Evolutionary conservation across 2,888 invertebrate species (phyloP), one percentile per base, ranked within the genome.

Genomic region (Elgonia sp.): DNA sequence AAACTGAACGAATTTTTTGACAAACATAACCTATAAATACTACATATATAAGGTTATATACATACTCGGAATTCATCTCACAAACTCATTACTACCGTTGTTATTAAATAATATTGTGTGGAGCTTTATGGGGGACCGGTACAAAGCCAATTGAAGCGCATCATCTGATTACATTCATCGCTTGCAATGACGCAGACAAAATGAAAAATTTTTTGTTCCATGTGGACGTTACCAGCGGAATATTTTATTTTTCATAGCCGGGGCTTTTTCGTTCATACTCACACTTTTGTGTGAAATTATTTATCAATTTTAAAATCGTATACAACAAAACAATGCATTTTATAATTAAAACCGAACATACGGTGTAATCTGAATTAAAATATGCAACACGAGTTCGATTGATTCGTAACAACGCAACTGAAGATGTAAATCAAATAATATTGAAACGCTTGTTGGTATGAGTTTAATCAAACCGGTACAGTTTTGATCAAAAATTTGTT

Each of bases 91-190:
- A 83, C 69, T 69, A 83, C 53, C 29, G 69, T 39, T 50, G 39
- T 83, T 76, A 83, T 83, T 76, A 83, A 75, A 69, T 76, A 82
- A 69, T 60, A 42, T 53, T 73, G 72, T 73, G 73, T 53, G 73
- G 37, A 65, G 67, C 40, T 70, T 70, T 53, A 70, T 29, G 62
- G 76, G 50, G 70, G 76, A 7, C 42, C 42, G 50, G 69, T 76
- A 83, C 76, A 75, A 76, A 76, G 40, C 40, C 75, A 62, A 76
- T 63, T 84, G 42, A 77, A 63, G 63, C 70, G 55, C 46, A 84
- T 63, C 70, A 69, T 67, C 60, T 84, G 77, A 77, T 84, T 84
- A 77, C 76, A 84, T 84, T 77, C 70, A 84, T 70, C 20, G 63
- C 18, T 69, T 8, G 70, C 62, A 77, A 62, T 77, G 70, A 70